phyloP scores from a whole-genome alignment of 2,797 vertebrate species.

The Tragelaphus oryx region DNA sequence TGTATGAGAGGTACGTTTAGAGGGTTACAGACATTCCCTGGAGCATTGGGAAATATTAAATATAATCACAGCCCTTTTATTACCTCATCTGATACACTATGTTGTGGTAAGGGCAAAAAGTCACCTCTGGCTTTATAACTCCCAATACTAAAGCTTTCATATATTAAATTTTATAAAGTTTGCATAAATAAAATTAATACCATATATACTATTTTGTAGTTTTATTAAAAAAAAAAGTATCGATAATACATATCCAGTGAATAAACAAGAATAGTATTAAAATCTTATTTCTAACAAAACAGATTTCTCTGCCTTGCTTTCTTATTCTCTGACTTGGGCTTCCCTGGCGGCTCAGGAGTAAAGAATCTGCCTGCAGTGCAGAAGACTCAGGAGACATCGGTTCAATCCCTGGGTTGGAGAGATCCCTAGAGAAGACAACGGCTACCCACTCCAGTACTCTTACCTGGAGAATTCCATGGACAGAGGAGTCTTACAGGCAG shows the following conservation, averaged over 20 bases:
- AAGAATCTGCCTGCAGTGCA: neutral
- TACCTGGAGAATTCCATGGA: neutral
- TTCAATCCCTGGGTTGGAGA: neutral
- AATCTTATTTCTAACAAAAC: neutral
- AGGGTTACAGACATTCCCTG: neutral
- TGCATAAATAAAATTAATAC: neutral
- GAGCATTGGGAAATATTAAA: neutral
- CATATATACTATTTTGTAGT: neutral
- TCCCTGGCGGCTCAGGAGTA: neutral
- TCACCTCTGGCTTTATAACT: neutral
- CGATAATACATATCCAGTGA: neutral
- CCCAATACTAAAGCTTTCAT: neutral
- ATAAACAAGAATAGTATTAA: neutral
- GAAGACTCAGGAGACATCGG: fast-evolving
- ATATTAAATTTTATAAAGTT: neutral
- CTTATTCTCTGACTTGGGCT: neutral
- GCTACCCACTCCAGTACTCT: neutral
- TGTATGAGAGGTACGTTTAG: neutral
- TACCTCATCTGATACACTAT: neutral
- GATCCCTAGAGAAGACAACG: neutral
- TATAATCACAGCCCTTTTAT: neutral
- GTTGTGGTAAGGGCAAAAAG: neutral
- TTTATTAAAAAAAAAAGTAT: neutral
- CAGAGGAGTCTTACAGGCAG: neutral
- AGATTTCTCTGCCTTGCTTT: neutral